These are phyloP conservation scores for Oscheius sp. DNA, from an alignment of 2,888 invertebrate genomes.

Conservation along the genomic window DNA sequence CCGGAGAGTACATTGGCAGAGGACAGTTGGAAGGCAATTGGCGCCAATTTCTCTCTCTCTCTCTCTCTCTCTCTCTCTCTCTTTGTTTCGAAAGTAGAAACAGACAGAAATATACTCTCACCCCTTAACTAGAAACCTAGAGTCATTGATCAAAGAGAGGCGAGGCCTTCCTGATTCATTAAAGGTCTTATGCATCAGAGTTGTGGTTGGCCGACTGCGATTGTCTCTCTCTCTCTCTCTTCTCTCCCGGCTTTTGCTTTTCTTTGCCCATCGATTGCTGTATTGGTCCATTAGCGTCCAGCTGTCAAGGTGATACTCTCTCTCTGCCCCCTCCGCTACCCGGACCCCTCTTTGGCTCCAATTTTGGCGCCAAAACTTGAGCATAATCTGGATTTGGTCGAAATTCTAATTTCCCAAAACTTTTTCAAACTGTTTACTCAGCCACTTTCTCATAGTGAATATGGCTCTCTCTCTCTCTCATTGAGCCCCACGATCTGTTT, in stretches of 20 bases:
- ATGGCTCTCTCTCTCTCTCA: neutral
- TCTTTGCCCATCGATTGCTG: slow-evolving; percentile 35
- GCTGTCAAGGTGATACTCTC: slow-evolving; percentile 37
- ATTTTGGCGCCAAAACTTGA: neutral
- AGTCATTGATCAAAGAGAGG: too few species aligned
- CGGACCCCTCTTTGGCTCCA: neutral
- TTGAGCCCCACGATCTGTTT: slow-evolving; percentile 19
- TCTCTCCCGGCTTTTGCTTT: slow-evolving; percentile 29
- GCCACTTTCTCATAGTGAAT: neutral
- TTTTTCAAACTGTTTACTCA: too few species aligned
- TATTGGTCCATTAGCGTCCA: slow-evolving; percentile 36
- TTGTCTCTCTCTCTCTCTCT: slow-evolving; percentile 19
- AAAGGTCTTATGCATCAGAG: too few species aligned
- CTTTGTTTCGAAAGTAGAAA: too few species aligned
- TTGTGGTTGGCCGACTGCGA: slow-evolving; percentile 13
- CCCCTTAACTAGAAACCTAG: too few species aligned
- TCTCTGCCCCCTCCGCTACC: neutral
- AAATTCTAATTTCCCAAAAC: too few species aligned
- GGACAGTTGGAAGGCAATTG: too few species aligned
- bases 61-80: too few species aligned
- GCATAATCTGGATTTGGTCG: neutral
- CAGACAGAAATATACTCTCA: too few species aligned
- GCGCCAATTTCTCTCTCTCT: too few species aligned
- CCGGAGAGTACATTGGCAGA: too few species aligned
- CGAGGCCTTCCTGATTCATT: too few species aligned